These are phyloP conservation scores for Coranthus polyacanthus DNA, from an alignment of 2,797 vertebrate genomes.

Conservation along the genomic window DNA sequence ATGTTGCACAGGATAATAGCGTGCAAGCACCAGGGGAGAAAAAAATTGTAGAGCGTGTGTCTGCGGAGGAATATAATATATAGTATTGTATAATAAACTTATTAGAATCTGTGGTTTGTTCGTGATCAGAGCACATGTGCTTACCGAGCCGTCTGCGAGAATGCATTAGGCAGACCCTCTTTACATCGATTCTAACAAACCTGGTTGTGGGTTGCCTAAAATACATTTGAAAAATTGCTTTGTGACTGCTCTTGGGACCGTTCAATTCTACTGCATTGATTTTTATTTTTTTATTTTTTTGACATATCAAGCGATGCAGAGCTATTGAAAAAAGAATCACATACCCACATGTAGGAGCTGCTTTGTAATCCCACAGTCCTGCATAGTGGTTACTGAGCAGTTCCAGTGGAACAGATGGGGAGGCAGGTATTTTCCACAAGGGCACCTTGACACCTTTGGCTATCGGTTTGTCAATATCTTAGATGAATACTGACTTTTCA, in stretches of 20 bases:
- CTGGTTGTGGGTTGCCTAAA: conserved; percentile 13
- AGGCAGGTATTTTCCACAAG: conserved; percentile 40
- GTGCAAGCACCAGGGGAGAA: conserved; percentile 62
- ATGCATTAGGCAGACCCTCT: background rate
- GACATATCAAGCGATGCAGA: conserved; percentile 36
- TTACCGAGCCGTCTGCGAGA: conserved; percentile 8
- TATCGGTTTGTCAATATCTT: conserved; percentile 29
- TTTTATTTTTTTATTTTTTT: conserved; percentile 11
- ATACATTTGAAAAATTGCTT: conserved; percentile 30
- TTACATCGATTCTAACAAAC: conserved; percentile 49
- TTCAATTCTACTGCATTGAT: conserved; percentile 46
- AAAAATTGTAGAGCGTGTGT: conserved; percentile 38
- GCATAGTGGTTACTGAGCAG: conserved; percentile 30
- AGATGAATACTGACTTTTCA: background rate
- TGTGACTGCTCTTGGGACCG: conserved; percentile 15
- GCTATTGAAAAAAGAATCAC: conserved; percentile 35
- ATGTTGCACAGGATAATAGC: conserved; percentile 70
- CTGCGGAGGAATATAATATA: conserved; percentile 23
- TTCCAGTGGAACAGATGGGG: conserved; percentile 41
- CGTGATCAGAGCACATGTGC: conserved; percentile 8
- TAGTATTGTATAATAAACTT: conserved; percentile 5
- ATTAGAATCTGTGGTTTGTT: conserved; percentile 27
- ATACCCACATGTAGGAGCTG: conserved; percentile 29
- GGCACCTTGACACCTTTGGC: conserved; percentile 60
- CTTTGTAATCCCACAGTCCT: conserved; percentile 23